Conservation (phyloP, 2,797 vertebrate species). For the Melanogrammus aeglefinus region DNA sequence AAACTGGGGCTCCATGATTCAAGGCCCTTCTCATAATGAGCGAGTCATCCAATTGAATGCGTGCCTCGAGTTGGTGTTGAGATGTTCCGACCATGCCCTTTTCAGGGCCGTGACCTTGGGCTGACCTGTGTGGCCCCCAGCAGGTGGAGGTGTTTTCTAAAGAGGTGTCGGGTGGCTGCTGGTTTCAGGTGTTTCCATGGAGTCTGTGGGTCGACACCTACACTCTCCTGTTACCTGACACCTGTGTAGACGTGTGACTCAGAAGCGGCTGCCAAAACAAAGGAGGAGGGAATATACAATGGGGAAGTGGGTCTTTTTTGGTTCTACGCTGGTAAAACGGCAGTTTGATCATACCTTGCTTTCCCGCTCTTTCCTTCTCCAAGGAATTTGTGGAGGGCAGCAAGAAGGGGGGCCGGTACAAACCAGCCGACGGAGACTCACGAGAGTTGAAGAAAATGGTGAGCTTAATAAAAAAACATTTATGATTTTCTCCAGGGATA, state of each 20-base stretch:
- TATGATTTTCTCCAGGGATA: neutral
- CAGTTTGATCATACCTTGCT: neutral
- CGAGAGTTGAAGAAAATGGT: constrained; percentile 93
- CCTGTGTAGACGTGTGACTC: neutral
- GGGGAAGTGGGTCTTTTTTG: neutral
- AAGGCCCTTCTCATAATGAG: neutral
- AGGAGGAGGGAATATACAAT: neutral
- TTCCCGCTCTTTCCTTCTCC: constrained; percentile 42
- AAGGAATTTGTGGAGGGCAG: constrained; percentile 95
- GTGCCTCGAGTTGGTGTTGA: neutral
- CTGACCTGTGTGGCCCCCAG: neutral
- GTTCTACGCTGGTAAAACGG: neutral
- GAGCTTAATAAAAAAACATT: constrained; percentile 58
- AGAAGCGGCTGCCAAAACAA: neutral
- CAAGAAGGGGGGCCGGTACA: constrained; percentile 78
- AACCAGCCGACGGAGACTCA: constrained; percentile 70
- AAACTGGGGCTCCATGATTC: too few relatives aligned
- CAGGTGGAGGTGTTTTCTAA: neutral
- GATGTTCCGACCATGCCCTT: neutral
- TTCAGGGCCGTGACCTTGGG: neutral
- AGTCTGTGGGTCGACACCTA: neutral
- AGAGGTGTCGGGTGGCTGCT: neutral
- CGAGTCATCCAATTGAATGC: neutral
- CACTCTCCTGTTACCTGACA: neutral
- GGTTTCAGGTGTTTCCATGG: neutral